Conservation (phyloP, 2,888 invertebrate species). For the Chalcosyrphus nemorum region DNA sequence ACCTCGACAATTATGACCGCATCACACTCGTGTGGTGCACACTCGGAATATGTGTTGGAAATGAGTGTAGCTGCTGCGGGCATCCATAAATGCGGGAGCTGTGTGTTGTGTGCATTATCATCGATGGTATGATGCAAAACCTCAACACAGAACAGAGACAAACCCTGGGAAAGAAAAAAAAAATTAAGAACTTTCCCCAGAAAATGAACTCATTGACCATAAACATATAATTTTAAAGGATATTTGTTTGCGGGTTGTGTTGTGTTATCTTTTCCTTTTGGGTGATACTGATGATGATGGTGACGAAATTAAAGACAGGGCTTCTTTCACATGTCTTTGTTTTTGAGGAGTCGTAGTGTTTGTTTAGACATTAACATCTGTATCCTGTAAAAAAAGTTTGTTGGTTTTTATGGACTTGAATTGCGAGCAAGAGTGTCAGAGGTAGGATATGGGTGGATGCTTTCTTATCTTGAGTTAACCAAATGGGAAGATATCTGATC, state of each 20-base stretch:
- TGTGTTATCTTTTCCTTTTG: conserved; percentile 19
- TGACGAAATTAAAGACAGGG: not conserved
- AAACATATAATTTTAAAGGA: conserved; percentile 62
- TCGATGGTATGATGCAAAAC: conserved; percentile 56
- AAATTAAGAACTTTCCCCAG: conserved; percentile 60
- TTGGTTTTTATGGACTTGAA: not conserved
- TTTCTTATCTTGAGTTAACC: no score
- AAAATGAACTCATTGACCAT: conserved; percentile 69
- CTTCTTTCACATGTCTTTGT: not conserved
- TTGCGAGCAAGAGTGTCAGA: not conserved
- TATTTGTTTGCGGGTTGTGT: conserved; percentile 46
- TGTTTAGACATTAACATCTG: not conserved
- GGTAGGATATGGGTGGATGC: not conserved
- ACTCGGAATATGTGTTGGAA: conserved; percentile 14
- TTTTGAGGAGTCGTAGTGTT: conserved; percentile 8
- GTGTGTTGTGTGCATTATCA: conserved; percentile 20
- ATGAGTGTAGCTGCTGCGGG: conserved; percentile 55
- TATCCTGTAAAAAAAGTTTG: not conserved
- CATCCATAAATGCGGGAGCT: conserved; percentile 65
- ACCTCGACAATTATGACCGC: conserved; percentile 73
- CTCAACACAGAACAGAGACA: conserved; percentile 53
- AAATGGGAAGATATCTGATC: no score
- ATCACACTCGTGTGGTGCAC: conserved; percentile 65
- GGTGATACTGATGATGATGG: not conserved
- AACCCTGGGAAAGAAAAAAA: conserved; percentile 20